Percentiles rank a stretch among this genome's conserved stretches.
phyloP scores from a whole-genome alignment of 2,888 invertebrate species.

The Pollenia griseotomentosa region DNA sequence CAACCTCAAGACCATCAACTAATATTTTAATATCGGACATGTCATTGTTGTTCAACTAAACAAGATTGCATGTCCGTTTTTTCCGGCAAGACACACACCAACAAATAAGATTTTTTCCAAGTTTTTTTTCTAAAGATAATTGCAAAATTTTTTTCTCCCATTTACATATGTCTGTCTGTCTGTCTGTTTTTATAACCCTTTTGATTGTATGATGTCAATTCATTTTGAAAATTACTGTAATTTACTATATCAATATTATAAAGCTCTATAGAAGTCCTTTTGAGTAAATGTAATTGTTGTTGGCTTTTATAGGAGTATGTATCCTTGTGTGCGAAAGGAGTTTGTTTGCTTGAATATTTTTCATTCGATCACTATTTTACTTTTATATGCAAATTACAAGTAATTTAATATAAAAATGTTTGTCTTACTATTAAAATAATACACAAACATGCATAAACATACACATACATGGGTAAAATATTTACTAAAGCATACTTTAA shows the following conservation, averaged over 20 bases:
- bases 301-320: not conserved
- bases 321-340: not conserved
- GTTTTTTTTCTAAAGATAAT: slow-evolving; percentile 38
- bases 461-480: not conserved
- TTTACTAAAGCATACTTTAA: slow-evolving; percentile 32
- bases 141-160: slow-evolving; percentile 22
- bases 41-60: slow-evolving; percentile 29
- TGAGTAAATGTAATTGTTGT: slow-evolving; percentile 30
- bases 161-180: slow-evolving; percentile 1
- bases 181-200: not conserved
- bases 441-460: slow-evolving; percentile 2
- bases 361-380: slow-evolving; percentile 41
- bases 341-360: slow-evolving; percentile 28
- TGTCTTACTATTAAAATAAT: slow-evolving; percentile 59
- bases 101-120: slow-evolving; percentile 16
- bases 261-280: slow-evolving; percentile 42
- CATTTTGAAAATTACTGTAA: slow-evolving; percentile 69
- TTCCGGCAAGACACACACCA: slow-evolving; percentile 2
- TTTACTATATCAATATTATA: slow-evolving; percentile 69
- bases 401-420: slow-evolving; percentile 70
- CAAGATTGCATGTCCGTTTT: slow-evolving; percentile 50
- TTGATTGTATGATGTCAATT: slow-evolving; percentile 62
- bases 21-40: slow-evolving; percentile 50
- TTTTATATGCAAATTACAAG: slow-evolving; percentile 69
- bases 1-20: slow-evolving; percentile 10